Base-by-base conservation (phyloP, 2,113 vertebrate species). In the Tautogolabrus adspersus region DNA sequence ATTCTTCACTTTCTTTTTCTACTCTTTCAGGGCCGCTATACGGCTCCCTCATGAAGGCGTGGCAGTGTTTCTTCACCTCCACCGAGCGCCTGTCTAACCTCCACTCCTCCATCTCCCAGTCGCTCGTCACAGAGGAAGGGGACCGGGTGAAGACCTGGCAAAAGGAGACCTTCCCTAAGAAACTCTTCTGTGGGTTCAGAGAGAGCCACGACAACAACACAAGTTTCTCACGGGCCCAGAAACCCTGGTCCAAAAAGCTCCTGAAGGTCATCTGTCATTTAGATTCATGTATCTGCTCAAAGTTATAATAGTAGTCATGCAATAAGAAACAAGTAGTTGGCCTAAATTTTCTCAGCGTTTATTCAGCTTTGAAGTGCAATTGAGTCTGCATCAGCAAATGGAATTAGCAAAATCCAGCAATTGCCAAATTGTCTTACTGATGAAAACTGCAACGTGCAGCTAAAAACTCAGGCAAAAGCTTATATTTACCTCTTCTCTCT, bases 51-150 rank as follows among this genome's bases (percentile, higher is more conserved):
- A 89, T 96, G 88, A 90, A 78, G 56, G 95, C 95, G 8, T 96
- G 95, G 95, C 94, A 96, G 59, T 92, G 95, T 38, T 96, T 96
- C 77, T 94, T 96, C 89, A 89, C 89, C 13, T 95, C 95, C 21
- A 85, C 95, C 0, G 96, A 96, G 79, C 94, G 92, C 13, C 84
- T 96, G 66, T 94, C 95, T 1, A 67, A 75, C 7, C 90, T 96
- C 26, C 96, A 96, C 76, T 85, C 88, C 26, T 91, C 93, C 61
- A 94, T 96, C 83, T 94, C 95, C 6, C 94, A 94, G 73, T 92
- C 94, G 1, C 92, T 96, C 0, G 62, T 92, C 5, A 65, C 76
- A 0, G 95, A 96, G 74, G 96, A 96, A 3, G 83, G 93, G 6
- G 87, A 91, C 0, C 88, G 92, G 18, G 90, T 96, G 62, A 94